These are phyloP conservation scores for Dorcus parallelipipedus DNA, from an alignment of 2,888 invertebrate species.

Conservation along the genomic window DNA sequence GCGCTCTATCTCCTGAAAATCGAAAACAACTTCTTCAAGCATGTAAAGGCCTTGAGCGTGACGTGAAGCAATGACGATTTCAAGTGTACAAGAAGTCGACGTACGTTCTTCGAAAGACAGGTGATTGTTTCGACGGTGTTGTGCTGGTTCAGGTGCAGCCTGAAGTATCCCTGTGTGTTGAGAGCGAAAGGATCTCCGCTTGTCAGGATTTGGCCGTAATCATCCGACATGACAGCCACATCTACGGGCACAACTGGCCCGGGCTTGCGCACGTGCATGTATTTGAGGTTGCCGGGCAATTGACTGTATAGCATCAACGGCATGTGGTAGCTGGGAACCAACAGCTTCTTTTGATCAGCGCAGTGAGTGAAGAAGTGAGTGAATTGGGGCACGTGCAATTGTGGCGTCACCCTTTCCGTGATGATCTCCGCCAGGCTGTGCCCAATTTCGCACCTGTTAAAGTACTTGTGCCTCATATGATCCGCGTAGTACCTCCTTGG, in stretches of 20 bases:
- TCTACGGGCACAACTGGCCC: slow-evolving; percentile 55
- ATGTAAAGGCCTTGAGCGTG: not conserved
- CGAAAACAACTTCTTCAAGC: not conserved
- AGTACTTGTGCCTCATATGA: slow-evolving; percentile 54
- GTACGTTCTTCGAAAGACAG: slow-evolving; percentile 51
- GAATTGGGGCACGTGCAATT: not conserved
- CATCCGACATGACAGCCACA: slow-evolving; percentile 44
- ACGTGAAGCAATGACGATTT: not conserved
- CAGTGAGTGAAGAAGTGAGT: not conserved
- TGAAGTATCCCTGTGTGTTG: slow-evolving; percentile 56
- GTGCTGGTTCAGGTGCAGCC: slow-evolving; percentile 56
- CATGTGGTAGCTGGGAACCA: slow-evolving; percentile 41
- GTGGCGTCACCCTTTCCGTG: slow-evolving; percentile 21
- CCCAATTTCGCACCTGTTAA: slow-evolving; percentile 62
- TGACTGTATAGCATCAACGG: slow-evolving; percentile 50
- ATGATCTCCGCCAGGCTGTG: slow-evolving; percentile 49
- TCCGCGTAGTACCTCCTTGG: slow-evolving; percentile 57
- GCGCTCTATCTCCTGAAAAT: slow-evolving; percentile 9
- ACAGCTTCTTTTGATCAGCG: not conserved
- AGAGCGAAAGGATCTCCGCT: slow-evolving; percentile 53
- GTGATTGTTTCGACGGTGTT: slow-evolving; percentile 58
- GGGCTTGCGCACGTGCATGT: slow-evolving; percentile 57
- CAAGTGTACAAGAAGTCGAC: not conserved
- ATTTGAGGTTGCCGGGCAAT: slow-evolving; percentile 61
- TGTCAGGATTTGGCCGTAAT: slow-evolving; percentile 53